Percentiles rank a stretch among this genome's conserved stretches.
Evolutionary conservation across 2,888 invertebrate species (phyloP).

Genomic region (Bunonema sp.): DNA sequence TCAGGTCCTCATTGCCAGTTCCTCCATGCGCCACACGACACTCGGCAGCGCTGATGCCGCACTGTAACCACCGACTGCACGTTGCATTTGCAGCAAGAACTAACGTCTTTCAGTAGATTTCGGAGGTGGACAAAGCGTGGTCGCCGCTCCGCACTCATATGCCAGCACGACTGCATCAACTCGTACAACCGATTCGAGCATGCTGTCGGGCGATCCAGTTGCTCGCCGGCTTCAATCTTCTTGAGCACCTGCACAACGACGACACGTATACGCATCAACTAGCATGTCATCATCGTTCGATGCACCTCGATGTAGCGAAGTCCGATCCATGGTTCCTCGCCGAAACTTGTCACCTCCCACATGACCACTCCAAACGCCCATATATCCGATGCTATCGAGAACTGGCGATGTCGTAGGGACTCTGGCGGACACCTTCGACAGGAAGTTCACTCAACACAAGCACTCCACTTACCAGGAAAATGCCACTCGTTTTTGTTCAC

Average conservation of each 20-base stretch:
- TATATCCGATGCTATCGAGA: constrained; percentile 40
- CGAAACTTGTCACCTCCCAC: constrained; percentile 96
- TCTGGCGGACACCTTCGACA: constrained; percentile 71
- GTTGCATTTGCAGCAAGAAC: no score
- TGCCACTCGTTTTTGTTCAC: constrained; percentile 84
- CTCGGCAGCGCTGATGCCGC: no score
- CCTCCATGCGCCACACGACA: no score
- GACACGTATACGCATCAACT: neutral
- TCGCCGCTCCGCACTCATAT: no score
- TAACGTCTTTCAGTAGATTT: no score
- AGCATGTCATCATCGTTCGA: neutral
- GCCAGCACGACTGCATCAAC: constrained; percentile 71
- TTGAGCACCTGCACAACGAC: constrained; percentile 57
- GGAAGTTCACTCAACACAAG: constrained; percentile 1
- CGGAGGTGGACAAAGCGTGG: no score
- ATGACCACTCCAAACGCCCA: constrained; percentile 76
- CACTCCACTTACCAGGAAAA: constrained; percentile 63
- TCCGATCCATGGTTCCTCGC: constrained; percentile 56
- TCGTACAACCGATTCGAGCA: constrained; percentile 76
- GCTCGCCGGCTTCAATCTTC: constrained; percentile 78
- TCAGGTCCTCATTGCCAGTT: no score
- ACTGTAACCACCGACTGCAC: no score
- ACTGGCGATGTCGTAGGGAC: constrained; percentile 64
- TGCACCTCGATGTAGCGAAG: constrained; percentile 66
- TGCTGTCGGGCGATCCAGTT: constrained; percentile 68